phyloP scores from a whole-genome alignment of 2,888 invertebrate species.

The Chromoteleia sp. region DNA sequence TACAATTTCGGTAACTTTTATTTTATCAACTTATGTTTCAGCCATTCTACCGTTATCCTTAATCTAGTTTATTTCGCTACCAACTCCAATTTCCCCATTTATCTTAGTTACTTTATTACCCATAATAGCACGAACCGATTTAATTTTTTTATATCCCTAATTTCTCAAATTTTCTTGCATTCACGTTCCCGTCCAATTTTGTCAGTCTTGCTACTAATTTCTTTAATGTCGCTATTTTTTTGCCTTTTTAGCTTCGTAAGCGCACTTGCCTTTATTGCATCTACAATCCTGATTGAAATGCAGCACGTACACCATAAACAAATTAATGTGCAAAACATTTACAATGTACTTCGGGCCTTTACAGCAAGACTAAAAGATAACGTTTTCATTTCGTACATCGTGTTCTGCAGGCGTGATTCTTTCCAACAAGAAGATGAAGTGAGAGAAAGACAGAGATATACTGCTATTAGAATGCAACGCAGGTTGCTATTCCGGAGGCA shows the following conservation, averaged over 20 bases:
- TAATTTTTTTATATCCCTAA: conserved; percentile 19
- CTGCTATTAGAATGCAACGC: conserved; percentile 78
- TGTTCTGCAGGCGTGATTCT: conserved; percentile 73
- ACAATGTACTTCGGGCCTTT: conserved; percentile 36
- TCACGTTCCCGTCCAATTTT: background rate
- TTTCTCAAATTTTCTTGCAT: conserved; percentile 10
- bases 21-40: background rate
- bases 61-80: conserved; percentile 1
- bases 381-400: conserved; percentile 59
- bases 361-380: conserved; percentile 51
- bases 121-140: background rate
- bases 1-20: background rate
- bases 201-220: conserved; percentile 29
- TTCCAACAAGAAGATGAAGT: conserved; percentile 66
- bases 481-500: conserved; percentile 76
- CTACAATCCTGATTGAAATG: conserved; percentile 39
- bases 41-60: background rate
- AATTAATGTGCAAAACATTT: conserved; percentile 61
- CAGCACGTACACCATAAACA: conserved; percentile 55
- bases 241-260: conserved; percentile 5
- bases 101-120: background rate
- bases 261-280: background rate
- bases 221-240: conserved; percentile 30
- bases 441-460: conserved; percentile 31
- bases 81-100: background rate